Percentiles rank a stretch among this genome's conserved stretches.
Evolutionary conservation across 2,113 vertebrate species (phyloP).

Genomic region (Trogon surrucura): DNA sequence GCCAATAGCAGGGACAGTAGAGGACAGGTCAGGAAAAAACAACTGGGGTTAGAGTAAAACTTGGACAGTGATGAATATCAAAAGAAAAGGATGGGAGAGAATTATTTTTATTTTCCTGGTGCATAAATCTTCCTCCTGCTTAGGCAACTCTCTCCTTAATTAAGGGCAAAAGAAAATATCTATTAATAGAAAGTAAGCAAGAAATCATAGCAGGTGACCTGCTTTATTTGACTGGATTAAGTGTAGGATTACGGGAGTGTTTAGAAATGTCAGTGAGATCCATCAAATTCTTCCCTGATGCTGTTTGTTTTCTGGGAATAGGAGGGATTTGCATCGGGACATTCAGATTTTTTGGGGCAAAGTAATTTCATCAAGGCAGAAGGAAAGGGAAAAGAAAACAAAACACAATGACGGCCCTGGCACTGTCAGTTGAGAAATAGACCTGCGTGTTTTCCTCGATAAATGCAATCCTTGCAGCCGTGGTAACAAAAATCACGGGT

Average conservation of each 20-base stretch:
- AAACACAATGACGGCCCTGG: neutral
- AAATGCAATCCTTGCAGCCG: neutral
- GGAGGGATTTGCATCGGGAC: neutral
- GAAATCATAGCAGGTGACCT: neutral
- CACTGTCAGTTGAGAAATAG: neutral
- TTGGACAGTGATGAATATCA: neutral
- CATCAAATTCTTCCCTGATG: neutral
- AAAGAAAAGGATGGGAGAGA: neutral
- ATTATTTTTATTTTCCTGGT: neutral
- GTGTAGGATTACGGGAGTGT: neutral
- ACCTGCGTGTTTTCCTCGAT: neutral
- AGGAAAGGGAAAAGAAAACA: neutral
- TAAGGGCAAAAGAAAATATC: neutral
- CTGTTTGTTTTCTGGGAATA: neutral
- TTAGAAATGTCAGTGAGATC: neutral
- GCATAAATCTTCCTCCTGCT: neutral
- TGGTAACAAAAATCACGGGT: neutral
- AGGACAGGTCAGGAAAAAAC: neutral
- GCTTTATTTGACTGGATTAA: conserved; percentile 14
- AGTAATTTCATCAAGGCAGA: neutral
- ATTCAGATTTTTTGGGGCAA: neutral
- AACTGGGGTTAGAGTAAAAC: neutral
- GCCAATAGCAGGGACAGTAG: neutral
- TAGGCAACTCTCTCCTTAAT: neutral
- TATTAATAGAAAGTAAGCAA: neutral